Evolutionary conservation across 2,797 vertebrate genomes (phyloP), one percentile per base, ranked within the genome.

Genomic region (Cryptoblepharus egeriae): DNA sequence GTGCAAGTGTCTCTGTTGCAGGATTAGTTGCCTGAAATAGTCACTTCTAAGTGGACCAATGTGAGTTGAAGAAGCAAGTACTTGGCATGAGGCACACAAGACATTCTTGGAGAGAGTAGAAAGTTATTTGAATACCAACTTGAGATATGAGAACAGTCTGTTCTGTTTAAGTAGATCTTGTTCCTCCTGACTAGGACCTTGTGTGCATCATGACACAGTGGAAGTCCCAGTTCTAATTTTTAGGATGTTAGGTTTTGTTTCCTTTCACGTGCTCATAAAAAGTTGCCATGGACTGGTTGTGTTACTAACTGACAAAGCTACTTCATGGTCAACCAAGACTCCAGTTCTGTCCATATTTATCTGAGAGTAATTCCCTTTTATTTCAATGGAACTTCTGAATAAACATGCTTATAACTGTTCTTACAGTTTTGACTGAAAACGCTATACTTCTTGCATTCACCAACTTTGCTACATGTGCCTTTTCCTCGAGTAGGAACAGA

Each of bases 131-230:
- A 84, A 68, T 79, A 60, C 37, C 37, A 22, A 12, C 70, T 72
- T 35, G n/a, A 73, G n/a, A 42, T 42, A 24, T 57, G 49, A 84
- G 76, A 49, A 73, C 76, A 78, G 37, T 45, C 22, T 73, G 82
- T 84, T 81, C 75, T 71, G 63, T 74, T 74, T 81, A 32, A n/a
- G 26, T 77, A 72, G 74, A 77, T 60, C 35, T 81, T 32, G 39
- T 73, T 78, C 16, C 52, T 68, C 74, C 3, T 77, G 35, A 61
- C 28, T 42, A 74, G 28, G 26, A 30, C 10, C 45, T 73, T n/a
- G 37, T 85, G 16, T 80, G 65, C 57, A 57, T 28, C 68, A 42
- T 64, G 16, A 37, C 73, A 71, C 16, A 76, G 6, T 57, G 35
- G 71, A 71, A 45, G 35, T 64, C 35, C 49, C 52, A 45, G 16